Base-by-base conservation (phyloP, 2,888 invertebrate species). In the Drosophila macrospina region DNA sequence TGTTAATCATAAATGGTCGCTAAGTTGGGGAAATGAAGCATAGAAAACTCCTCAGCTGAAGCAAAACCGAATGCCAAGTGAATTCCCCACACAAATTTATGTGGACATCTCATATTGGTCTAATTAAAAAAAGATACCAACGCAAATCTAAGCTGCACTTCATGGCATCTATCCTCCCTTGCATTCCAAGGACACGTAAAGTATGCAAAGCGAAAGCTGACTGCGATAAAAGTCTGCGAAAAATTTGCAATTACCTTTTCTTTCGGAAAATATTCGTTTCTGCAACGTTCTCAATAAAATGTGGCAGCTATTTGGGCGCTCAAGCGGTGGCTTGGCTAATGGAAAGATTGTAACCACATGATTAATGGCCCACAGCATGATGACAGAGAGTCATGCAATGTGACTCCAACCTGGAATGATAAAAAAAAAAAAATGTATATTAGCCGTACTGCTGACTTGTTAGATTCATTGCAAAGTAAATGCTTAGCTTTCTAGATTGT, bases 1-100 rank as follows among this genome's bases (percentile, higher is more conserved):
- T 85, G 85, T 85, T 85, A 85, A 85, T 85, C 85, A 85, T 86
- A 85, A 79, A 82, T 72, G 81, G 67, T 45, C 24, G 51, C 47
- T 30, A 44, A 55, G 52, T 47, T 59, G 36, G 36, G 45, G 48
- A 44, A 51, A 34, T 32, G 60, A 30, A 61, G 65, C 66, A 73
- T 60, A 62, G 64, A 57, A 50, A 5, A 8, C 13, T 4, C 16
- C 26, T 51, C 37, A 47, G 20, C 41, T n/a, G n/a, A 63, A 62
- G 45, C 20, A 32, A 36, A 59, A 24, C 44, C 30, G 24, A 69
- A 66, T 65, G 7, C 60, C 69, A 50, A 39, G 20, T 7, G 13
- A 52, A 66, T 76, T 63, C 59, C 45, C 30, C n/a, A 15, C 10
- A n/a, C 28, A 67, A 79, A 85, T 85, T 86, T 82, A 80, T 78